Base-by-base conservation (phyloP, 2,888 invertebrate genomes). In the Tetranychus piercei region DNA sequence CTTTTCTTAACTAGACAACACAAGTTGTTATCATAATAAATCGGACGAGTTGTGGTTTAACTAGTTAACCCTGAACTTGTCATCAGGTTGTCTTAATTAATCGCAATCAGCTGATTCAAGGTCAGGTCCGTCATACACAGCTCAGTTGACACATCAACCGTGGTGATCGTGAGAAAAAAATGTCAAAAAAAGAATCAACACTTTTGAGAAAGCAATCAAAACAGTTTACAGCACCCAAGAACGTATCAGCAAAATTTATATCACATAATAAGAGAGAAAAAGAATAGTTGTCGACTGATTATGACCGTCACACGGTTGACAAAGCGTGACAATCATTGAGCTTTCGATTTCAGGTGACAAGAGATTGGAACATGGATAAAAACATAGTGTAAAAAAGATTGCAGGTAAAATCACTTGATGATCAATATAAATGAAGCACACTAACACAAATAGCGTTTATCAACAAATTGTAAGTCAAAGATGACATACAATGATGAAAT, bases 271-370 rank as follows among this genome's bases (percentile, higher is more conserved):
- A 15, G 55, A 9, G 15, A 55, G 9, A 55, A 55, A 55, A 55
- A 55, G 15, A 55, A 55, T 55, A 15, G 15, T 55, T 55, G 55
- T 55, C 15, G 15, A 55, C 55, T 55, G 55, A 55, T 55, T 55
- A 55, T 55, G 55, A 55, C 55, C 55, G 55, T 55, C 55, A 55
- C 55, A 55, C 55, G 55, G 55, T 55, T 55, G 55, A 55, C 55
- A 55, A 55, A 55, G 55, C 55, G 55, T 55, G 15, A 55, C 55
- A 55, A 55, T 55, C 55, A 55, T 55, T 55, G 9, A 55, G 55
- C 55, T 55, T 55, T 55, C 55, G 55, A 55, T 55, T 55, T 55
- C 55, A 55, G 55, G 55, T 55, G 9, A 55, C 34, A 34, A 34
- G 34, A 34, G 34, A 34, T 34, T 34, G 34, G 34, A 34, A 34